Base-by-base conservation (phyloP, 2,797 vertebrate species). In the Eutrigla gurnardus region DNA sequence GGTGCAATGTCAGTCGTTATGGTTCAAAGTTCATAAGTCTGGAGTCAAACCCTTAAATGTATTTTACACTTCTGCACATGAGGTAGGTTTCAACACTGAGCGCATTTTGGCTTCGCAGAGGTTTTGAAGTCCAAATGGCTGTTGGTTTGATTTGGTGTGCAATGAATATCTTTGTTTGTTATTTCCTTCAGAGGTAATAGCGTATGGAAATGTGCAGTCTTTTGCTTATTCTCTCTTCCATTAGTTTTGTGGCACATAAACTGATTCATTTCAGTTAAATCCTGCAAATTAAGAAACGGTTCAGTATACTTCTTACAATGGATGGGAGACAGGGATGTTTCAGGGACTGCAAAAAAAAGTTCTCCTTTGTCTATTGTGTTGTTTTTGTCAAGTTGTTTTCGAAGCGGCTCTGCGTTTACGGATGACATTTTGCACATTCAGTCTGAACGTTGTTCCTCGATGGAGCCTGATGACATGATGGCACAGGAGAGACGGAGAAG, bases 201-300 rank as follows among this genome's bases (percentile, higher is more conserved):
- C 94, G 90, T 94, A 93, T 93, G 91, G 80, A 84, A 61, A 45
- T 73, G 75, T 88, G 67, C 85, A 80, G 78, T 73, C 81, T 88
- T 84, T 83, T 57, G 71, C 62, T 84, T 73, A 73, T 70, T 58
- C 58, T 86, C 70, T 81, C 60, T 73, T 82, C 42, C 18, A 35
- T 83, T 82, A 59, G 66, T 89, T 89, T 88, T 84, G 82, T 86
- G 94, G 94, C 94, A 95, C 94, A 95, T 95, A 94, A 86, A 89
- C 75, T 73, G 84, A 89, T 71, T 72, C 37, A 32, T 63, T 73
- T 80, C 47, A 66, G 61, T 80, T 75, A 7, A 58, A 52, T 58
- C 70, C 55, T 83, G 53, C 68, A 68, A 53, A 73, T 71, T 72
- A 52, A 60, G 55, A 71, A 66, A 59, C 52, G 64, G 75, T 69